Evolutionary conservation across 2,888 invertebrate species (phyloP), one percentile per base, ranked within the genome.

Genomic region (Morpho achilles): DNA sequence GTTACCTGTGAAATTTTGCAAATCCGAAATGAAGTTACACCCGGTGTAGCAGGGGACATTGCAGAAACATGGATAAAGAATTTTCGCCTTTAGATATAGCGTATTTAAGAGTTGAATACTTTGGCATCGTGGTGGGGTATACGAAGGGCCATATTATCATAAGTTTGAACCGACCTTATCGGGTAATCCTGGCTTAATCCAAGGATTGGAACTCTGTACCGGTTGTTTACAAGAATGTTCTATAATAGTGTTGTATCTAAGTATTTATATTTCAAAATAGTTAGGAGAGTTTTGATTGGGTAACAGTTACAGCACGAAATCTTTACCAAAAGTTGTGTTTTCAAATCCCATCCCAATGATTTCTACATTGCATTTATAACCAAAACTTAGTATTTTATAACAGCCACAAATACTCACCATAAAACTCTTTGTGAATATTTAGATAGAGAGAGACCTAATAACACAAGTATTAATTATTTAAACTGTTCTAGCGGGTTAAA

Each of bases 131-230:
- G 65, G 69, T 65, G 67, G 72, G 70, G 65, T 71, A 63, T 62
- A 66, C 71, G 62, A 61, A 67, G 80, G 77, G 67, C 69, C 74
- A 74, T 79, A 87, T 88, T 87, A 87, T 83, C 87, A 86, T 87
- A 87, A 87, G 82, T 85, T 87, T 80, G 76, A 82, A 76, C 77
- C 75, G 68, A 67, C 71, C 61, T 66, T 66, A 69, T 69, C 69
- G 65, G 61, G 67, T 79, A 79, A 79, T 79, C 81, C 74, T 56
- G 67, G 72, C 71, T 71, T 82, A 82, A 83, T 79, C 80, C 69
- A 65, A 69, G 70, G 67, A 64, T 70, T 67, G 62, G 53, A 44
- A 56, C 58, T 49, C 50, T 53, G 59, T 61, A 59, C 66, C 61
- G 63, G 63, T 63, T 67, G 64, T 64, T 64, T 64, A 62, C 60